Base-by-base conservation (phyloP, 2,113 vertebrate genomes). In the Brevimyrus niger region DNA sequence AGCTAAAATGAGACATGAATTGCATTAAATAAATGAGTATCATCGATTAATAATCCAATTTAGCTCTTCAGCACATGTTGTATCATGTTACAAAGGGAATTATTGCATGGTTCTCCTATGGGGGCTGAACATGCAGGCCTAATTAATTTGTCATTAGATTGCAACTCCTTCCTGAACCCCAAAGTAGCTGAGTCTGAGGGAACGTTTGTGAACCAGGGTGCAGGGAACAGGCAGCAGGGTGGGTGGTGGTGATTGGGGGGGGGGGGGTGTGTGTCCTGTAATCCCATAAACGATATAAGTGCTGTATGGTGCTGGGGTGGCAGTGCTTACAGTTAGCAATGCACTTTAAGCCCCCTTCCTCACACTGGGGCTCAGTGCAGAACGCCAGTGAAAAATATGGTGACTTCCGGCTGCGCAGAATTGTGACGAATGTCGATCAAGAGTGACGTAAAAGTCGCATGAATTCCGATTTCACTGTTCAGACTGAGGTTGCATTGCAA, bases 181-280 rank as follows among this genome's bases (percentile, higher is more conserved):
- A 42, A 89, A 87, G 47, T 90, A 91, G 88, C 65, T 61, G 65
- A 87, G 65, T 58, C n/a, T 17, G 87, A 31, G 42, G 27, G 23
- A 82, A 42, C 38, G 0, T 35, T 50, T 23, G 2, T 42, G 19
- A 73, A 65, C 15, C 82, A 15, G 31, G 88, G 65, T 10, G 31
- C 21, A 31, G 47, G 76, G 47, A 21, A 17, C 9, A 31, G 48
- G 2, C 4, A 53, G 85, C 50, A 53, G 48, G n/a, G n/a, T 55
- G 44, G 3, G 10, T 53, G n/a, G n/a, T 44, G 51, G 50, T 11
- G n/a, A n/a, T n/a, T n/a, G 5, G 44, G 46, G 9, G 1, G 2
- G 80, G 65, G 61, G 31, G 80, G 31, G 27, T 31, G 47, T 2
- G 5, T 85, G 83, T n/a, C 21, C 23, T 86, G 13, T 86, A 89